phyloP scores from a whole-genome alignment of 2,888 invertebrate genomes.

The Ceriagrion tenellum region DNA sequence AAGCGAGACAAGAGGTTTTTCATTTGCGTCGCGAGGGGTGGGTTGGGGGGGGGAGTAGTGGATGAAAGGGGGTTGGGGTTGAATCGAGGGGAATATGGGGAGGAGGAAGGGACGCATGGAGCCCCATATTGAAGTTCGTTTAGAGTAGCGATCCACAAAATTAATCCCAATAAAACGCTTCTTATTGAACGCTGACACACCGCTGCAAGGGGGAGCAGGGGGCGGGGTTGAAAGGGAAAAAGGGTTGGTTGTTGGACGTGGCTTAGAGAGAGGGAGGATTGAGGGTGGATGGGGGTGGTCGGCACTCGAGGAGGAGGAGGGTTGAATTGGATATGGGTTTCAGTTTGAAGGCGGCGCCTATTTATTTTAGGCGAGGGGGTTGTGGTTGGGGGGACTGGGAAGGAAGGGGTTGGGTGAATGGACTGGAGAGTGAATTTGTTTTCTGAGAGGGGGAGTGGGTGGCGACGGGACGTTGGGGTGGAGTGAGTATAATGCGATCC shows the following conservation, averaged over 20 bases:
- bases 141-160: conserved; percentile 30
- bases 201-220: background rate
- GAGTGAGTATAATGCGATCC: background rate
- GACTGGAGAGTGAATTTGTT: background rate
- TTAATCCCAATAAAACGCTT: conserved; percentile 28
- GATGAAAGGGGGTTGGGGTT: no score
- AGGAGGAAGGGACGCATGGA: background rate
- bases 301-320: background rate
- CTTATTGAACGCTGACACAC: conserved; percentile 16
- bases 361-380: background rate
- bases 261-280: no score
- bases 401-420: no score
- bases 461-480: background rate
- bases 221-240: background rate
- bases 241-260: no score
- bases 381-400: no score
- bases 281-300: no score
- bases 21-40: background rate
- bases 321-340: background rate
- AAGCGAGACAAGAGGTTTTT: background rate
- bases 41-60: background rate
- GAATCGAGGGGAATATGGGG: no score
- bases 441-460: background rate
- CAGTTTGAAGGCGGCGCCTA: background rate
- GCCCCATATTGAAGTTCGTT: background rate